A percentile compares a stretch with the other conserved stretches of the same genome.
phyloP scores from a whole-genome alignment of 2,113 vertebrate species.

The Poecile atricapillus region DNA sequence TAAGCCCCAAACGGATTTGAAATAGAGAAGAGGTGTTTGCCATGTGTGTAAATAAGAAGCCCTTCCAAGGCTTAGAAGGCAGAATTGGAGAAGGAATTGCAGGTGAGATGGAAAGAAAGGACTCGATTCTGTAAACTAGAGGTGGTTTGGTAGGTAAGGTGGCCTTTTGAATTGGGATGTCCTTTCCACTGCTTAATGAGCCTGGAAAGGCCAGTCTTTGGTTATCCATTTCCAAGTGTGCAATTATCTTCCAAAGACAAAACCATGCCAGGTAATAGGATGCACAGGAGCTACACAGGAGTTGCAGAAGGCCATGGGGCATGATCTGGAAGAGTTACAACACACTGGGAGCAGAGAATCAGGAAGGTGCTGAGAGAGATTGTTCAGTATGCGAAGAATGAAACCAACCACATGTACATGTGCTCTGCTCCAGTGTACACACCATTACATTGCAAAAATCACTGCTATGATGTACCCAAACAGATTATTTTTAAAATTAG shows the following conservation, averaged over 20 bases:
- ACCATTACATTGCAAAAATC: background rate
- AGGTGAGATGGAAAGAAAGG: background rate
- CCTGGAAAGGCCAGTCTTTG: background rate
- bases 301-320: background rate
- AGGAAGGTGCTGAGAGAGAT: background rate
- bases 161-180: background rate
- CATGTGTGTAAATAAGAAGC: background rate
- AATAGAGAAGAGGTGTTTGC: background rate
- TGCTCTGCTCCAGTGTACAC: background rate
- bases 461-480: background rate
- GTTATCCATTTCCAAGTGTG: background rate
- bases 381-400: background rate
- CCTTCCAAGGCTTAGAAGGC: background rate
- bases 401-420: background rate
- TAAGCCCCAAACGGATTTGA: background rate
- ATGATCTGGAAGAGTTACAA: background rate
- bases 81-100: background rate
- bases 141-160: background rate
- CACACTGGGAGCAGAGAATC: background rate
- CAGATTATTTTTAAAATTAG: background rate
- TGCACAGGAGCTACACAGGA: background rate
- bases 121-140: background rate
- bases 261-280: background rate
- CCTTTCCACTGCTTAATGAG: background rate
- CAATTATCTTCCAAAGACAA: background rate